Conservation (phyloP, 2,113 vertebrate genomes). For the Abramis brama region DNA sequence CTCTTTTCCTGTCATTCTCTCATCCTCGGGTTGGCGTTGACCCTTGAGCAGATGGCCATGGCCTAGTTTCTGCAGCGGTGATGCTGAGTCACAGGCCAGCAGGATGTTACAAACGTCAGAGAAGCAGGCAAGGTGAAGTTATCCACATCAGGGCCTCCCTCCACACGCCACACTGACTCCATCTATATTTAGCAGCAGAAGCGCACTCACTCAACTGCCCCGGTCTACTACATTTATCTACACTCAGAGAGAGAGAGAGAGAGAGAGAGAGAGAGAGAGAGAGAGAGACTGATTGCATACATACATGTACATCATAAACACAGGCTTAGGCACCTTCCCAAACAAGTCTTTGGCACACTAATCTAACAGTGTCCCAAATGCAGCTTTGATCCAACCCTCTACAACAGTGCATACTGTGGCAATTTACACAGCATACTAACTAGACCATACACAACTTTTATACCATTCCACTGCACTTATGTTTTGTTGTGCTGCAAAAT, state of each 20-base stretch:
- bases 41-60: constrained; percentile 38
- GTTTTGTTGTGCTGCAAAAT: neutral
- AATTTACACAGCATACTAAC: neutral
- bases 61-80: constrained; percentile 48
- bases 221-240: constrained; percentile 3
- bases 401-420: neutral
- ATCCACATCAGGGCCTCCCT: constrained; percentile 21
- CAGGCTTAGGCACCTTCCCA: constrained; percentile 28
- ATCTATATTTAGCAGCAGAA: constrained; percentile 44
- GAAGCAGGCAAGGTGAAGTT: constrained; percentile 16
- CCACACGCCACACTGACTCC: constrained; percentile 38
- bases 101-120: constrained; percentile 21
- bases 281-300: constrained; percentile 4
- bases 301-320: constrained; percentile 28
- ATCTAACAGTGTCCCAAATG: constrained; percentile 36
- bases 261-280: neutral
- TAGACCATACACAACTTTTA: neutral
- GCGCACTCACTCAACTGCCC: constrained; percentile 6
- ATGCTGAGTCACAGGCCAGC: constrained; percentile 53
- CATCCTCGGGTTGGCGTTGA: neutral
- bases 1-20: constrained; percentile 2
- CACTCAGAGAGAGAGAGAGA: neutral
- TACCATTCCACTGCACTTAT: too few species aligned
- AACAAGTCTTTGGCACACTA: constrained; percentile 18
- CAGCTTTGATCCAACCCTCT: constrained; percentile 4